Conservation (phyloP, 1,140 invertebrate genomes). For the Leptopilina boulardi region DNA sequence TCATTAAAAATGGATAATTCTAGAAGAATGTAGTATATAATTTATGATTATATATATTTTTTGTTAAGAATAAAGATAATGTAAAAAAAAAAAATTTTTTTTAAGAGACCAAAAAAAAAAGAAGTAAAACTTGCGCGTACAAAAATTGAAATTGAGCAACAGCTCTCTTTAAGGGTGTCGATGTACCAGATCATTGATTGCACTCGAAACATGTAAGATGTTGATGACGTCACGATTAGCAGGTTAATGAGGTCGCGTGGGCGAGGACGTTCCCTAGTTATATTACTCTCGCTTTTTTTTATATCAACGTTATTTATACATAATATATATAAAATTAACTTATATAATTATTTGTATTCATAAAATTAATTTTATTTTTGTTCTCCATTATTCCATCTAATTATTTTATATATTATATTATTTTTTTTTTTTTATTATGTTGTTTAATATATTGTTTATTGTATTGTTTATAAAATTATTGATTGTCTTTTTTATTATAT, state of each 20-base stretch:
- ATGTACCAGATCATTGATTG: conserved; percentile 30
- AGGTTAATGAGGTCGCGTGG: conserved; percentile 62
- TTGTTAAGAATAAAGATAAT: neutral
- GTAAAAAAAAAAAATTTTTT: neutral
- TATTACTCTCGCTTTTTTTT: conserved; percentile 41
- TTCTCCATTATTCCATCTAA: neutral
- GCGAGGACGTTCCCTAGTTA: conserved; percentile 52
- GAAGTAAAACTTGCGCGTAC: neutral
- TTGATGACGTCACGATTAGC: conserved; percentile 57
- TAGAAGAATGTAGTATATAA: too few relatives aligned
- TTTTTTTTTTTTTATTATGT: too few relatives aligned
- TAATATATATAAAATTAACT: conserved; percentile 11
- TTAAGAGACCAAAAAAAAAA: neutral
- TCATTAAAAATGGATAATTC: too few relatives aligned
- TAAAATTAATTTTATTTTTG: too few relatives aligned
- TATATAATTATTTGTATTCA: too few relatives aligned
- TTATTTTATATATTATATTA: too few relatives aligned
- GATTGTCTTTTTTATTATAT: too few relatives aligned
- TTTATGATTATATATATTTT: too few relatives aligned
- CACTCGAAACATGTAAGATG: conserved; percentile 41
- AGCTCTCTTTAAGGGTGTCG: conserved; percentile 13
- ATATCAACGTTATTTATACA: conserved; percentile 9
- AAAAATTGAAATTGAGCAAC: neutral
- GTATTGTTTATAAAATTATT: too few relatives aligned
- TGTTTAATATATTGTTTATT: too few relatives aligned